Evolutionary conservation across 2,888 invertebrate genomes (phyloP).

Genomic region (Eristalinus aeneus): DNA sequence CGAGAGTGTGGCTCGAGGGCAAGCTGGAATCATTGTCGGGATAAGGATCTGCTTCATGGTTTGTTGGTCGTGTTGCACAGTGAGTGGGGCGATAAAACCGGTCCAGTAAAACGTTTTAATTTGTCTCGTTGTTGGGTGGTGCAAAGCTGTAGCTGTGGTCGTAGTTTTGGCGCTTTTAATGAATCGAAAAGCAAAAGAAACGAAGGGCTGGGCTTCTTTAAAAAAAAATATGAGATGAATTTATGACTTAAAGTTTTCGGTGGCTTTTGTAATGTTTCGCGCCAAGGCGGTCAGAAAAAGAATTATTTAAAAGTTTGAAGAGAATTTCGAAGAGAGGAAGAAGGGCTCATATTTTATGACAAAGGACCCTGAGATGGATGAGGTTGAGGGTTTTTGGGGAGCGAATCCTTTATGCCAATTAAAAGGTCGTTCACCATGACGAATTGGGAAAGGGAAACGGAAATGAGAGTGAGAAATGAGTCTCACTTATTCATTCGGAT

Average conservation of each 20-base stretch:
- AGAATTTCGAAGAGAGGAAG: slow-evolving; percentile 6
- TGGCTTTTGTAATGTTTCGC: slow-evolving; percentile 30
- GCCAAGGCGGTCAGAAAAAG: neutral
- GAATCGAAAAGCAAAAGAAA: slow-evolving; percentile 27
- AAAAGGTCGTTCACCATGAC: neutral
- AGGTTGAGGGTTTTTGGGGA: neutral
- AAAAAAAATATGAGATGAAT: slow-evolving; percentile 25
- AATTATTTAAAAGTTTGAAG: slow-evolving; percentile 46
- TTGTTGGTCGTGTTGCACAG: slow-evolving; percentile 53
- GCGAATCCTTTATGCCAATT: slow-evolving; percentile 3
- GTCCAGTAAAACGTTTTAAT: slow-evolving; percentile 68
- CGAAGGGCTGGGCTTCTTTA: neutral
- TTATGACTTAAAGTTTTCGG: slow-evolving; percentile 49
- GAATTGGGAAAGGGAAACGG: neutral
- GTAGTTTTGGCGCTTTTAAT: slow-evolving; percentile 52
- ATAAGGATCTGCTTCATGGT: slow-evolving; percentile 59
- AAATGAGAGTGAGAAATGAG: neutral
- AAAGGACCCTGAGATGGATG: slow-evolving; percentile 32
- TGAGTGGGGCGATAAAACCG: slow-evolving; percentile 48
- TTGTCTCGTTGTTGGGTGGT: slow-evolving; percentile 46
- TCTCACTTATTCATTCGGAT: neutral
- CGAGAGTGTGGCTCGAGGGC: slow-evolving; percentile 5
- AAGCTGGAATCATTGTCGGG: slow-evolving; percentile 55
- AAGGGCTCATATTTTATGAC: slow-evolving; percentile 13
- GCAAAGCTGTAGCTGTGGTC: slow-evolving; percentile 3